Evolutionary conservation across 2,888 invertebrate genomes (phyloP), one percentile per base, ranked within the genome.

Genomic region (Gastracanthus pulcherrimus): DNA sequence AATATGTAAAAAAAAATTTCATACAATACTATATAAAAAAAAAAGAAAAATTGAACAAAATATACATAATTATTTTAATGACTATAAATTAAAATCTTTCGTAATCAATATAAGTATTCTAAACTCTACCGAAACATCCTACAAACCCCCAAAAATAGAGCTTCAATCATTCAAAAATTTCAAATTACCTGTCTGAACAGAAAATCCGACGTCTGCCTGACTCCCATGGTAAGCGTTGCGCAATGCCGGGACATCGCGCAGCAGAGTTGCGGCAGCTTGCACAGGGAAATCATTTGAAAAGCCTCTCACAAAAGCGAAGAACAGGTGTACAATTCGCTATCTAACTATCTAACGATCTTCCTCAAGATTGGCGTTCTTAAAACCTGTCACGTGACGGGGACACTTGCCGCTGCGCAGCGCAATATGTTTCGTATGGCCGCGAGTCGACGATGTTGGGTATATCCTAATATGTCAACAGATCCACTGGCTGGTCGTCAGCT

Each of bases 171-270:
- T n/a, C n/a, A 34, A 9, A 16, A 34, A n/a, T 41, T 23, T 41
- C 1, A 66, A 64, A 29, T 38, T 76, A 83, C 83, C 82, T 83
- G 83, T 78, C 83, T 69, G 31, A 83, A 83, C 1, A 83, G 67
- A 76, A 83, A 83, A 72, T 83, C 77, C 6, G 81, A 23, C 16
- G 83, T 66, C 7, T 76, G 81, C 16, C 34, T 29, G 2, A 70
- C 55, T 26, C 58, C 51, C 26, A 69, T 74, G 5, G 70, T 58
- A 6, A 69, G 19, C 29, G 55, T 76, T 55, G 76, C 48, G 19
- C 66, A 38, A 41, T 74, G 1, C 45, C 58, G 72, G n/a, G 51
- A 48, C 36, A 77, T 48, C n/a, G 34, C 23, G 2, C 23, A 0
- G 19, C 55, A 41, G 0, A 82, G n/a, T 71, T 29, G 58, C 9